phyloP scores from a whole-genome alignment of 1,140 invertebrate species.

The Sarcophaga peregrina region DNA sequence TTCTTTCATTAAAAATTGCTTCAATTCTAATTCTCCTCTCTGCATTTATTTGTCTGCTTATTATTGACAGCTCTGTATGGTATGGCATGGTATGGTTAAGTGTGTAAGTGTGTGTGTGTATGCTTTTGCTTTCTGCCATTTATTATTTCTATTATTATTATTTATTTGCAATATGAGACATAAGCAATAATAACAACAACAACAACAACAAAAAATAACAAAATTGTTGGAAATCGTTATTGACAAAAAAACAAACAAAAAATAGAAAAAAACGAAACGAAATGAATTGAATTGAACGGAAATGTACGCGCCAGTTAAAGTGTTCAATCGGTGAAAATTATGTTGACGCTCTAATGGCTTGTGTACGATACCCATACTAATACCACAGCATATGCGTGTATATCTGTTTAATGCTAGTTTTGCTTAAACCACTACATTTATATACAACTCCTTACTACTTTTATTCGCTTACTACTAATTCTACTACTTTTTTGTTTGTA shows the following conservation, averaged over 20 bases:
- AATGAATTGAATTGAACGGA: constrained; percentile 26
- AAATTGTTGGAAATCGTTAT: neutral
- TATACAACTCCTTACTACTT: too few species aligned
- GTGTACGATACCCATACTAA: neutral
- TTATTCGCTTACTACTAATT: too few species aligned
- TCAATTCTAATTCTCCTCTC: neutral
- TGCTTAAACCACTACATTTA: too few species aligned
- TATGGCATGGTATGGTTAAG: too few species aligned
- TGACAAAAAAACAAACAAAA: neutral
- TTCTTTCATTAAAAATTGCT: neutral
- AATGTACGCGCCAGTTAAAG: constrained; percentile 30
- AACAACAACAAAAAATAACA: neutral
- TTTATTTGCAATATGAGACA: constrained; percentile 27
- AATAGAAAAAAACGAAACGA: too few species aligned
- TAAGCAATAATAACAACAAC: neutral
- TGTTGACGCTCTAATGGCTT: constrained; percentile 25
- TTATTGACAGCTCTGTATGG: too few species aligned
- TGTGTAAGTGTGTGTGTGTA: neutral
- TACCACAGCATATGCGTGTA: neutral
- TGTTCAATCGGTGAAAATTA: constrained; percentile 31
- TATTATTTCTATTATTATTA: constrained; percentile 26
- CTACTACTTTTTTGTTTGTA: too few species aligned
- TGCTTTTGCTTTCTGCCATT: neutral
- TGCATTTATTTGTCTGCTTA: neutral
- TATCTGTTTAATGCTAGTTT: neutral